Evolutionary conservation across 92 coral and sea anemone species (phyloP).

Genomic region (Epizoanthus rinbou): DNA sequence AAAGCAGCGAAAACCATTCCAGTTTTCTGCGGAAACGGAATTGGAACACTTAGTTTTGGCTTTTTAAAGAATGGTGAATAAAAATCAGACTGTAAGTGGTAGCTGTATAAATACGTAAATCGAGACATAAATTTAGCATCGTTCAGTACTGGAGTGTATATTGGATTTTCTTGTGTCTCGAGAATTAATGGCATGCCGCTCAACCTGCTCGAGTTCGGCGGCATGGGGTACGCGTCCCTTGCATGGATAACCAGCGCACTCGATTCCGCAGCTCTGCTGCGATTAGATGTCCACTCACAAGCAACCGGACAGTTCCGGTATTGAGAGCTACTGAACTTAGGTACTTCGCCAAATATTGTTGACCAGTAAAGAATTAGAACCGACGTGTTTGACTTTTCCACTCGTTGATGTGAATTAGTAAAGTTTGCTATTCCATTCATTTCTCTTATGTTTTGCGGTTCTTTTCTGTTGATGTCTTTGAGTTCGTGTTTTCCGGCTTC

Average conservation of each 20-base stretch:
- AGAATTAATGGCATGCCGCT: conserved; percentile 16
- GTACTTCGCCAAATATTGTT: conserved; percentile 25
- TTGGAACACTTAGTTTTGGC: conserved; percentile 41
- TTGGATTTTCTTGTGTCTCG: conserved; percentile 33
- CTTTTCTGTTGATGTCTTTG: too few species aligned
- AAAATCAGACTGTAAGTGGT: conserved; percentile 53
- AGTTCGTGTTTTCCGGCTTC: too few species aligned
- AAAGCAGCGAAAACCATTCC: conserved; percentile 37
- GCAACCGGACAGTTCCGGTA: not conserved
- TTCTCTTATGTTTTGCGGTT: too few species aligned
- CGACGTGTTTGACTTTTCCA: not conserved
- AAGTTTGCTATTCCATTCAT: too few species aligned
- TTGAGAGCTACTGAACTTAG: not conserved
- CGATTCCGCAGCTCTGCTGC: conserved; percentile 23
- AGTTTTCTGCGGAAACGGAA: conserved; percentile 46
- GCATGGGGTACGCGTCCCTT: conserved; percentile 25
- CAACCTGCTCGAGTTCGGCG: not conserved
- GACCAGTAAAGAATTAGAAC: conserved; percentile 32
- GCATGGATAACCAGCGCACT: conserved; percentile 36
- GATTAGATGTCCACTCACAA: conserved; percentile 18
- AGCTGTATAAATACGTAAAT: conserved; percentile 4
- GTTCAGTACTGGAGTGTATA: conserved; percentile 18
- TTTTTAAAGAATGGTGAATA: conserved; percentile 21
- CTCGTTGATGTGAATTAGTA: too few species aligned
- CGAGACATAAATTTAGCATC: not conserved